Evolutionary conservation across 2,113 vertebrate species (phyloP), one percentile per base, ranked within the genome.

Genomic region (Zosterops japonicus): DNA sequence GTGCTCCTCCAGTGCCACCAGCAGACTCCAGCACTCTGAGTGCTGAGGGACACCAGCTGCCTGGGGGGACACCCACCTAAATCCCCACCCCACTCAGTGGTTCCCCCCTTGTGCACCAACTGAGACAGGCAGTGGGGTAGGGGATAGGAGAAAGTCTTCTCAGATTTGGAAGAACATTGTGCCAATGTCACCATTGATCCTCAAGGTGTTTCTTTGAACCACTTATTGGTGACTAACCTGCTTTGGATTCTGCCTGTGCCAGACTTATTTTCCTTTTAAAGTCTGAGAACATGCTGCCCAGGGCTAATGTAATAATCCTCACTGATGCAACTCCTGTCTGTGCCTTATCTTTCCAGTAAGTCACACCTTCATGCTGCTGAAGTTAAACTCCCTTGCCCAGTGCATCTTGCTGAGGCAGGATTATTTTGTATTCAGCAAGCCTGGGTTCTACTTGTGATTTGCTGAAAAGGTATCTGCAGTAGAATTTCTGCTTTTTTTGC

Each of bases 261-360:
- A 63, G 47, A 31, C 49, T 78, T 33, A 49, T 68, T 91, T 92
- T 78, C 52, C 76, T 87, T 78, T 47, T 60, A 36, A 83, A 92
- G 85, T 83, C 76, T 94, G 71, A 74, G 79, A 86, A 85, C 39
- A 1, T 83, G 68, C 71, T 92, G 85, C 90, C 83, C 60, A 64
- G 72, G 90, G 94, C 90, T 83, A 89, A 56, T 81, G 76, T 83
- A 86, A 82, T 77, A 74, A 93, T 84, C 75, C 82, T 49, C 8
- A 56, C 36, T 95, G 92, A 83, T 88, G 88, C 88, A 93, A 80
- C 60, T 86, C 39, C 85, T 63, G 78, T 61, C 70, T 93, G 63
- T 49, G 71, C 33, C 56, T 92, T 93, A 77, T 88, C 85, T 94
- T 64, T 83, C 46, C 41, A 46, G 85, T 41, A 56, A 88, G 68